These are phyloP conservation scores for Drosophila yakuba DNA, from an alignment of 1,140 invertebrate genomes.

Conservation along the genomic window DNA sequence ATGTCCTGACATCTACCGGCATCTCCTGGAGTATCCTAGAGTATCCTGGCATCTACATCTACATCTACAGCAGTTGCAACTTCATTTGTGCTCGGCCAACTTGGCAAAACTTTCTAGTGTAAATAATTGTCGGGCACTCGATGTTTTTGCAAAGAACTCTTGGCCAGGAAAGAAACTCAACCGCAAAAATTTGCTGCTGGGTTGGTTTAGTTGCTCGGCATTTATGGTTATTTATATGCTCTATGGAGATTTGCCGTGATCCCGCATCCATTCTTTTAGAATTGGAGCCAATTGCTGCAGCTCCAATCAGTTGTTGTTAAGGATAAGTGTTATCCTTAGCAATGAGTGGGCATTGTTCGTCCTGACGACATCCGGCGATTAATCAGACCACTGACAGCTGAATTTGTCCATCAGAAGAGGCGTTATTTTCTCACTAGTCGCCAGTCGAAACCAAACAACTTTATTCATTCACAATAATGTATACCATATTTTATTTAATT, in stretches of 20 bases:
- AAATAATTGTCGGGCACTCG: conserved; percentile 73
- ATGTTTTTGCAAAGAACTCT: conserved; percentile 18
- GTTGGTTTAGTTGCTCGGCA: conserved; percentile 39
- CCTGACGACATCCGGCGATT: conserved; percentile 5
- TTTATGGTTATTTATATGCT: conserved; percentile 76
- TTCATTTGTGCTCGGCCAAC: conserved; percentile 70
- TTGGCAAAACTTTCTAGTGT: conserved; percentile 76
- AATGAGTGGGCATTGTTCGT: conserved; percentile 1
- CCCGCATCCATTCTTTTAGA: background rate
- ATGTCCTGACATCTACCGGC: conserved; percentile 32
- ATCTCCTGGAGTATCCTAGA: conserved; percentile 18
- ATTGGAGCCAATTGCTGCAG: conserved; percentile 32
- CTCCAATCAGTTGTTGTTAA: conserved; percentile 61
- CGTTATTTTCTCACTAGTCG: too few species aligned
- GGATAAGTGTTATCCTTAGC: conserved; percentile 53
- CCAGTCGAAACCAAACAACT: too few species aligned
- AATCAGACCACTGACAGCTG: background rate
- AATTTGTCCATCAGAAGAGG: background rate
- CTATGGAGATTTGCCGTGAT: conserved; percentile 17
- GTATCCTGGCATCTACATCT: conserved; percentile 23
- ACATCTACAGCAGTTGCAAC: conserved; percentile 45
- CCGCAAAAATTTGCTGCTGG: conserved; percentile 65
- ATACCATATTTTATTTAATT: background rate
- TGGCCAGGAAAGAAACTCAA: conserved; percentile 51
- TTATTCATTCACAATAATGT: too few species aligned